Base-by-base conservation (phyloP, 2,113 vertebrate genomes). In the Crypturellus undulatus region DNA sequence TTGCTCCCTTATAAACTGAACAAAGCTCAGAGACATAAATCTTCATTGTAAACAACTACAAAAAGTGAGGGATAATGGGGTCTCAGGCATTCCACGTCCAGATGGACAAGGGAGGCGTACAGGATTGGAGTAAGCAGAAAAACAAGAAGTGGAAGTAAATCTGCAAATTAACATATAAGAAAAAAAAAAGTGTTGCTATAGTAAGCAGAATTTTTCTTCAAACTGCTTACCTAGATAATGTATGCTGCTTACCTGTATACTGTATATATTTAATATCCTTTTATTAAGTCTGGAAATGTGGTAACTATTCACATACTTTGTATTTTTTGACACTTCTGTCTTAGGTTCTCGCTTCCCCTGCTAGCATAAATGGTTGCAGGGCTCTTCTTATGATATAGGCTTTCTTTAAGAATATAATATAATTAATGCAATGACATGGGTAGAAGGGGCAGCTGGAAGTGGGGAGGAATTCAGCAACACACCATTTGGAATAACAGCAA, bases 321-420 rank as follows among this genome's bases (percentile, higher is more conserved):
- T 36, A 69, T 19, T 77, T 58, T 1, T 9, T 4, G 9, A 20
- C 19, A 26, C 86, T 87, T 83, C 22, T 51, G 36, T 52, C 64
- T 80, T 95, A 77, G 45, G 32, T 92, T 95, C 79, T 94, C 88
- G 90, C 60, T 94, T 94, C 79, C 77, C 88, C 92, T 95, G 72
- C 40, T 93, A 90, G 85, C 51, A 67, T 2, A 52, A 25, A 52
- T 38, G 73, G 51, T 38, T 64, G 68, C 43, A 90, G 90, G 90
- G 54, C 7, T 84, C 63, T 25, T 84, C 63, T 25, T 4, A 13
- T 49, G 81, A 40, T 8, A 3, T 12, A 18, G 77, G 12, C n/a
- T 56, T 65, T 32, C 2, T 79, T 70, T 63, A 38, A 34, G 28
- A 68, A 79, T 77, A 32, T 43, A 40, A 4, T 2, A 49, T 79